Conservation (phyloP, 2,113 vertebrate species). For the Chaetodon trifascialis region DNA sequence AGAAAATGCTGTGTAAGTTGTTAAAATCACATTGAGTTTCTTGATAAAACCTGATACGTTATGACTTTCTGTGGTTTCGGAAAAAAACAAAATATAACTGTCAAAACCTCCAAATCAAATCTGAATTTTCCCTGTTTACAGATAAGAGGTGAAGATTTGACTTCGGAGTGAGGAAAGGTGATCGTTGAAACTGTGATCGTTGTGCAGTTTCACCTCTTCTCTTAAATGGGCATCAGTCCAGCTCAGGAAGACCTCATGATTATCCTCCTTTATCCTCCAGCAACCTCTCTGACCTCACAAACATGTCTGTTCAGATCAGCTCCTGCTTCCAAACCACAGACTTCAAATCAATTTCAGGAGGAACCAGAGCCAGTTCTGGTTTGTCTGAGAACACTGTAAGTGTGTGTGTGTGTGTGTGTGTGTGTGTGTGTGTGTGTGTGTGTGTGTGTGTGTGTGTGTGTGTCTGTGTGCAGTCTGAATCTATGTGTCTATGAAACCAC, state of each 20-base stretch:
- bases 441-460: slow-evolving; percentile 6
- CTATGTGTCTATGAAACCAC: background rate
- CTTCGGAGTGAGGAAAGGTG: background rate
- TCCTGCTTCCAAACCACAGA: slow-evolving; percentile 43
- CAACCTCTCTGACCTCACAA: background rate
- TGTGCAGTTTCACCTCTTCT: background rate
- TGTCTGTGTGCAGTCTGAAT: background rate
- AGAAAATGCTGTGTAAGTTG: too few relatives aligned
- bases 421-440: slow-evolving; percentile 7
- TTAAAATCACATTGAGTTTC: background rate
- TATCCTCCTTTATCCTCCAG: background rate
- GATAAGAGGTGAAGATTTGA: background rate
- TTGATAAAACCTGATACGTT: too few relatives aligned
- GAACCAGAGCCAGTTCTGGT: background rate
- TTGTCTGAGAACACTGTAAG: background rate
- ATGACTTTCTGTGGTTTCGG: too few relatives aligned
- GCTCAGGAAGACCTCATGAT: too few relatives aligned
- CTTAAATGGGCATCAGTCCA: background rate
- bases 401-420: slow-evolving; percentile 6
- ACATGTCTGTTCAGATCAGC: background rate
- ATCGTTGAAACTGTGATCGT: background rate
- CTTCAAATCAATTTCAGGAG: slow-evolving; percentile 19
- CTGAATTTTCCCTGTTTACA: background rate
- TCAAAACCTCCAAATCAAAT: background rate
- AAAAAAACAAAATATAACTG: too few relatives aligned